Evolutionary conservation across 2,888 invertebrate genomes (phyloP).

Genomic region (Pachydiplax longipennis): DNA sequence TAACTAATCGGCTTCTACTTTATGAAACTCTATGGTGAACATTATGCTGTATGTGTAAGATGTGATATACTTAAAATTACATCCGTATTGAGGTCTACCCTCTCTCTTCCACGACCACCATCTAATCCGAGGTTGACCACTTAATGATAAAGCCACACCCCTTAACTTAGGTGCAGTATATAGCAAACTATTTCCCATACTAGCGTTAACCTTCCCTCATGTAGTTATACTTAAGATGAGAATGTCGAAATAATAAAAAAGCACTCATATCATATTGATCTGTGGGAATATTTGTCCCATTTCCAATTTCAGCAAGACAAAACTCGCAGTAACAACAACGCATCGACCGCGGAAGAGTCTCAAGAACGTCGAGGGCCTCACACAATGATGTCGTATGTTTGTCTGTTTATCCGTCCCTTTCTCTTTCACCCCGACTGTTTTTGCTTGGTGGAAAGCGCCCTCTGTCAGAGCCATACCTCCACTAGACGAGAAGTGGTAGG

Average conservation of each 20-base stretch:
- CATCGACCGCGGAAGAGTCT: no score
- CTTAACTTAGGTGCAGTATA: no score
- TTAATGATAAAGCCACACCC: no score
- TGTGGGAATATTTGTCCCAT: not conserved
- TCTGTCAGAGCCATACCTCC: not conserved
- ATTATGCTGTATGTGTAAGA: no score
- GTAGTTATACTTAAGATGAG: not conserved
- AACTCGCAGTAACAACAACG: not conserved
- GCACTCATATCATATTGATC: not conserved
- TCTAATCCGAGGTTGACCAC: no score
- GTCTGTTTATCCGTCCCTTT: not conserved
- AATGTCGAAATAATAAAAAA: not conserved
- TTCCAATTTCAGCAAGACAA: not conserved
- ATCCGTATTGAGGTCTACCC: no score
- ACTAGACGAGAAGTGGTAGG: not conserved
- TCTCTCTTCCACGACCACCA: no score
- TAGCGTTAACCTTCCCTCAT: not conserved
- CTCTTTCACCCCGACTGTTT: not conserved
- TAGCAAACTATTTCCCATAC: not conserved
- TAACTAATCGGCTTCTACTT: no score
- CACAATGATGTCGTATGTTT: no score
- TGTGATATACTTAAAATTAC: no score
- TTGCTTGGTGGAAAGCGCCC: not conserved
- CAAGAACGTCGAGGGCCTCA: no score
- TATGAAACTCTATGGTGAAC: no score